Percentiles rank a stretch among this genome's conserved stretches.
phyloP scores from a whole-genome alignment of 2,113 vertebrate genomes.

The Hippoglossus stenolepis region DNA sequence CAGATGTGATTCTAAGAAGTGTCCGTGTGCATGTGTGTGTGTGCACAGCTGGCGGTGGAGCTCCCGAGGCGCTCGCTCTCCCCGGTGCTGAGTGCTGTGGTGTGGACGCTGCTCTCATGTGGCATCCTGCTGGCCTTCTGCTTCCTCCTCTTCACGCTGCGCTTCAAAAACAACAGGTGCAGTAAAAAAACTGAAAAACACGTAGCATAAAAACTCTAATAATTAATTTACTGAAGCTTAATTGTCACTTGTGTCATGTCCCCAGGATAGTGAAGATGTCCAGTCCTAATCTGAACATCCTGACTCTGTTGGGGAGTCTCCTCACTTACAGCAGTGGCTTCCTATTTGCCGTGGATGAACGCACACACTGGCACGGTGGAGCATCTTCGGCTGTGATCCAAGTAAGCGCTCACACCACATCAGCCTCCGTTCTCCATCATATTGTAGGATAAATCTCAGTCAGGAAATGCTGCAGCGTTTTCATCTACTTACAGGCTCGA shows the following conservation, averaged over 20 bases:
- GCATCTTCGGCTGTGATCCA: conserved; percentile 85
- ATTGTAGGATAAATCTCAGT: background rate
- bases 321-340: conserved; percentile 92
- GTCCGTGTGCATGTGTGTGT: conserved; percentile 33
- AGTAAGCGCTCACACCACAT: conserved; percentile 64
- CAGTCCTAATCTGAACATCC: conserved; percentile 95
- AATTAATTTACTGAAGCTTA: background rate
- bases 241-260: background rate
- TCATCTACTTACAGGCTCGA: conserved; percentile 79
- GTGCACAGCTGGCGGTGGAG: conserved; percentile 66
- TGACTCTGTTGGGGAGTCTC: conserved; percentile 92
- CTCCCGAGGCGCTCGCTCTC: conserved; percentile 66
- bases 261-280: conserved; percentile 99
- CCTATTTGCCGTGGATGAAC: conserved; percentile 88
- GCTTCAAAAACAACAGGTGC: conserved; percentile 95
- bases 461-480: too few species aligned
- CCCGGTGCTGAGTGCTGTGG: conserved; percentile 84
- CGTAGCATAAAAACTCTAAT: background rate
- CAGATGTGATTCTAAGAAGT: background rate
- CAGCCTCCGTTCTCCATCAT: background rate
- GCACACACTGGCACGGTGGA: conserved; percentile 62
- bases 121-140: conserved; percentile 89
- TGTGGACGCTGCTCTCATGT: conserved; percentile 90
- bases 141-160: conserved; percentile 92
- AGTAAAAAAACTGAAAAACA: background rate